A percentile compares a stretch with the other conserved stretches of the same genome.
phyloP scores from a whole-genome alignment of 2,113 vertebrate genomes.

The Eclectus roratus region DNA sequence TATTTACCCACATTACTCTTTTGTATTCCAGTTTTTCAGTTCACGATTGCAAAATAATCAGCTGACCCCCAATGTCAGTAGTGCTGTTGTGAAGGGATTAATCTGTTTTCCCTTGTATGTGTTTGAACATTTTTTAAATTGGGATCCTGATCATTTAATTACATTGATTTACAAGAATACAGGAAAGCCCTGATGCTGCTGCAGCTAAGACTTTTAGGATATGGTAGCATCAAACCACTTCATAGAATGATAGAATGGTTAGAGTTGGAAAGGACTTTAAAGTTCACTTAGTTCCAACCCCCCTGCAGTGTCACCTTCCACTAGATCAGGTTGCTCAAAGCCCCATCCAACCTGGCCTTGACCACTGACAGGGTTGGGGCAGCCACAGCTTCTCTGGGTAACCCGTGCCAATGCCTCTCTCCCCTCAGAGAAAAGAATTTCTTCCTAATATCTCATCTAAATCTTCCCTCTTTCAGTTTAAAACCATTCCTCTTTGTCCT shows the following conservation, averaged over 20 bases:
- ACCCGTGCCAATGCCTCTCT: background rate
- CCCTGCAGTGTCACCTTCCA: background rate
- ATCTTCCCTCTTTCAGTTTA: background rate
- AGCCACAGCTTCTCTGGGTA: background rate
- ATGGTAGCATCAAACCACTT: background rate
- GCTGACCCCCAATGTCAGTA: slow-evolving; percentile 41
- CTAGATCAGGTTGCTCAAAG: background rate
- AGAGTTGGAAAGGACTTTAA: background rate
- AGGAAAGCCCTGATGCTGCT: background rate
- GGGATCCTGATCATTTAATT: slow-evolving; percentile 45
- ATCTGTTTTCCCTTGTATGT: slow-evolving; percentile 37
- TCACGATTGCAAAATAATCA: slow-evolving; percentile 54
- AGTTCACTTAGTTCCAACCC: background rate
- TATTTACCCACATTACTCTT: slow-evolving; percentile 54
- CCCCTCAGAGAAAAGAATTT: background rate
- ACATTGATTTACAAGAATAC: slow-evolving; percentile 26
- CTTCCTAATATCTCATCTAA: background rate
- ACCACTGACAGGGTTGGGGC: background rate
- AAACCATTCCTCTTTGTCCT: background rate
- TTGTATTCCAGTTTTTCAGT: slow-evolving; percentile 52
- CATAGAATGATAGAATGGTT: background rate
- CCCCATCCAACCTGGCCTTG: background rate
- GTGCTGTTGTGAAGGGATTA: slow-evolving; percentile 62
- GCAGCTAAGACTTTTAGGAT: background rate
- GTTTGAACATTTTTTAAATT: slow-evolving; percentile 45